Base-by-base conservation (phyloP, 2,113 vertebrate species). In the Chlorodrepanis virens region DNA sequence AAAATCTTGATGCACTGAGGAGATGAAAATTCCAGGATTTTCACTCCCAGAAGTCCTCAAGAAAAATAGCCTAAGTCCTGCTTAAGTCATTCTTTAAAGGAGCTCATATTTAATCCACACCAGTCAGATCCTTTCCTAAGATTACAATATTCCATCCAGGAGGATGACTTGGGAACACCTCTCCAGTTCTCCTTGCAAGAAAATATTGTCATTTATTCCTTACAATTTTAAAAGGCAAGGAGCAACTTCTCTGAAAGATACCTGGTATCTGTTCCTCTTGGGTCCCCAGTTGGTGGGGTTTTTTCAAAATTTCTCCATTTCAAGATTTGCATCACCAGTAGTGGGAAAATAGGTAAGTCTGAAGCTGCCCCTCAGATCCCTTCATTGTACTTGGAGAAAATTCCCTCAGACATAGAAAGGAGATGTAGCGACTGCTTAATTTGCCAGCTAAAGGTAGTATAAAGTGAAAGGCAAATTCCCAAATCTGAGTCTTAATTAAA, bases 221-320 rank as follows among this genome's bases (percentile, higher is more conserved):
- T 69, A 25, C 64, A 57, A 89, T 61, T 81, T 87, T 47, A 45
- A 69, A 87, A 84, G 33, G 15, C 28, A 75, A 59, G 23, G 28
- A 85, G 15, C 5, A 39, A 44, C 20, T 63, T 78, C 57, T 71
- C 70, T 65, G 68, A 81, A 86, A 61, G 39, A 49, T 5, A 50
- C 24, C 22, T 53, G 40, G 4, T 45, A 42, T 33, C 33, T 69
- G 17, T 35, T 79, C 35, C 20, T 75, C 56, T 78, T 52, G 53
- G 45, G 9, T 50, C n/a, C 11, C 3, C 22, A 67, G 1, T 6
- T 13, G 5, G 12, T 53, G 20, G 6, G 8, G 0, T 20, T 67
- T 81, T 60, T 12, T 4, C 27, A 40, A 28, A 79, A 75, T 52
- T 10, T 65, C 59, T 72, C 33, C 4, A 1, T 63, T 86, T 71